phyloP scores from a whole-genome alignment of 2,113 vertebrate species.

The Panthera uncia region DNA sequence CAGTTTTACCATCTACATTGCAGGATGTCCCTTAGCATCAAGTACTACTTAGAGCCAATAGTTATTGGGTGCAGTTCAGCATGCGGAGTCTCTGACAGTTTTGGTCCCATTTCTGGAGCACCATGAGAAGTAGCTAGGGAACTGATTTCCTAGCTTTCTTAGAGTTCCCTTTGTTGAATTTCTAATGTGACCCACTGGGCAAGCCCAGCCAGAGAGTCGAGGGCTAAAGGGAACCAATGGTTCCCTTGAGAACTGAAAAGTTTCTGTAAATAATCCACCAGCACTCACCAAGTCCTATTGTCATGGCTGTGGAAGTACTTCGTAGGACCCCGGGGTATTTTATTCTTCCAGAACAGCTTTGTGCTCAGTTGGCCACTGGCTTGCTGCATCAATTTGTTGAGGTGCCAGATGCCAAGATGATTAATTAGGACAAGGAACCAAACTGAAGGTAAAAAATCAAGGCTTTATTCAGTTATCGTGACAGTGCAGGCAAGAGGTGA shows the following conservation, averaged over 20 bases:
- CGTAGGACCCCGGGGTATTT: neutral
- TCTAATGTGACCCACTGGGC: neutral
- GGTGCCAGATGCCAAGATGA: neutral
- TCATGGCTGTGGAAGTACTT: neutral
- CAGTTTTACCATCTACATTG: neutral
- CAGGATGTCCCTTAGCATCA: neutral
- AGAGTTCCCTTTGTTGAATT: neutral
- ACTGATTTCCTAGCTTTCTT: neutral
- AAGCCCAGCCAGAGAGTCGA: neutral
- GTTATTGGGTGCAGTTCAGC: neutral
- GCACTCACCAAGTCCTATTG: neutral
- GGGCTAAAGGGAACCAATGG: neutral
- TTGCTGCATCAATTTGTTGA: neutral
- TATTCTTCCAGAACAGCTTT: neutral
- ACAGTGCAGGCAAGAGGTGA: neutral
- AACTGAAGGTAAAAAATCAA: neutral
- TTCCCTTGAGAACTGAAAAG: neutral
- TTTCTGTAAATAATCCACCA: neutral
- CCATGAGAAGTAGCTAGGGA: neutral
- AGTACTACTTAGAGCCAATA: neutral
- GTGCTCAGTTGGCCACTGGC: neutral
- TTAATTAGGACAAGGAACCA: neutral
- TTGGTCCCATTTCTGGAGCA: neutral
- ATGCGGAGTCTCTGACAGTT: neutral
- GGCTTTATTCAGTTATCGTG: neutral